Base-by-base conservation (phyloP, 2,113 vertebrate genomes). In the Barnardius zonarius region DNA sequence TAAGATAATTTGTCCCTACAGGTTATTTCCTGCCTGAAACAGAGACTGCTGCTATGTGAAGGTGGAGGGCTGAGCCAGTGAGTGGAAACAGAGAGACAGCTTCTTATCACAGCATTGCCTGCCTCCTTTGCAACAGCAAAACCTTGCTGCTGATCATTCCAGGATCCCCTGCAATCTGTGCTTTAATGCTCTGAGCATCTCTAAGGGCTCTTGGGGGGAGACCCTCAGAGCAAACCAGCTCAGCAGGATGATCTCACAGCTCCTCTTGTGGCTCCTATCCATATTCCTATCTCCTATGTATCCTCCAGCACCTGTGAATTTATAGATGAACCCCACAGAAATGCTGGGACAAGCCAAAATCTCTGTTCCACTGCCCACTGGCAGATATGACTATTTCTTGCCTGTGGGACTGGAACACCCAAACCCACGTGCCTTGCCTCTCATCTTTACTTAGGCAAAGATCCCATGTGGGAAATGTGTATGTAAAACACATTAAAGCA, bases 201-300 rank as follows among this genome's bases (percentile, higher is more conserved):
- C 17, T 14, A 44, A 76, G 59, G 51, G 31, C 11, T 52, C 43
- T 2, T 3, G 10, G 2, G 1, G 25, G 13, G 7, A 59, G 33
- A n/a, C 39, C 49, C 23, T 10, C 28, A 23, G 33, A 66, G 28
- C 48, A 74, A 68, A 78, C 43, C 52, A 69, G n/a, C 0, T 0
- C 43, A 59, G 44, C n/a, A 44, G 33, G 39, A 54, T 1, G 0
- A 44, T n/a, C 0, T 0, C 0, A 0, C 28, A 79, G 37, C 8
- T 73, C 18, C 13, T 59, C 18, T 7, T 55, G 33, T 20, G 54
- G 54, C 54, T 55, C 18, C 31, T 33, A 55, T 55, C 54, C 54
- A 33, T 55, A 55, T 55, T 33, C 46, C 43, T 54, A 39, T 19
- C 66, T 88, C 33, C 74, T 49, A 1, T 10, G 3, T 17, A 7